A percentile compares a stretch with the other conserved stretches of the same genome.
These are phyloP conservation scores for Dipodomys spectabilis DNA, from an alignment of 2,113 vertebrate genomes.

Conservation along the genomic window DNA sequence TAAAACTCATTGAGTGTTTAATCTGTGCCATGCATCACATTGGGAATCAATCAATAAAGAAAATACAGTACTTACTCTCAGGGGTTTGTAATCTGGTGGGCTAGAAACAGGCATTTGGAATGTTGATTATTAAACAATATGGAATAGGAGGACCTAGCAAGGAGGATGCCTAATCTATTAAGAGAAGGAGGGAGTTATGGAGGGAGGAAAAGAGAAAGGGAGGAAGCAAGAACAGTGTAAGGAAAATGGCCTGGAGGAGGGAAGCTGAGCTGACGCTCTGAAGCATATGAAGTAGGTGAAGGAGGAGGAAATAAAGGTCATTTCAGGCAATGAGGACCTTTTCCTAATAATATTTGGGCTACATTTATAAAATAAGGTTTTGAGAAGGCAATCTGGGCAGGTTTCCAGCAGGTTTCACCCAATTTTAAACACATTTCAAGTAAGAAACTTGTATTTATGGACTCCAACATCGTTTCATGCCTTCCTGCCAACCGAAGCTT, in stretches of 20 bases:
- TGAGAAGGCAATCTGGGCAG: conserved; percentile 56
- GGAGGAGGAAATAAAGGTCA: conserved; percentile 50
- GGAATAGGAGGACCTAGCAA: not conserved
- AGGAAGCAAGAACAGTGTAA: not conserved
- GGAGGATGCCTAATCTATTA: conserved; percentile 43
- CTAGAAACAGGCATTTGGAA: conserved; percentile 30
- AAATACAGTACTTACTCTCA: not conserved
- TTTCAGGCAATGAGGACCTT: conserved; percentile 35
- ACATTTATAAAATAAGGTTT: conserved; percentile 57
- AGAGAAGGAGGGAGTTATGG: not conserved
- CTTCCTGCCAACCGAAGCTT: conserved; percentile 67
- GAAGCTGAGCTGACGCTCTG: not conserved
- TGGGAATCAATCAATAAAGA: not conserved
- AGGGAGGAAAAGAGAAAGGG: not conserved
- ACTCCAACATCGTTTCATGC: conserved; percentile 61
- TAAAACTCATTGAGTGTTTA: conserved; percentile 26
- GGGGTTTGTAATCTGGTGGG: not conserved
- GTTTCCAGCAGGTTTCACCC: conserved; percentile 57
- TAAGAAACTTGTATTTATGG: conserved; percentile 62
- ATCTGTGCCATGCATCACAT: not conserved
- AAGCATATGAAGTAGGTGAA: conserved; percentile 28
- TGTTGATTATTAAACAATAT: conserved; percentile 2
- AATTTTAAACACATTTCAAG: conserved; percentile 57
- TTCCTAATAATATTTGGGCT: conserved; percentile 57
- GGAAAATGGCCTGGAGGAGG: conserved; percentile 30